Evolutionary conservation across 2,888 invertebrate genomes (phyloP).

Genomic region (Morpho helenor): DNA sequence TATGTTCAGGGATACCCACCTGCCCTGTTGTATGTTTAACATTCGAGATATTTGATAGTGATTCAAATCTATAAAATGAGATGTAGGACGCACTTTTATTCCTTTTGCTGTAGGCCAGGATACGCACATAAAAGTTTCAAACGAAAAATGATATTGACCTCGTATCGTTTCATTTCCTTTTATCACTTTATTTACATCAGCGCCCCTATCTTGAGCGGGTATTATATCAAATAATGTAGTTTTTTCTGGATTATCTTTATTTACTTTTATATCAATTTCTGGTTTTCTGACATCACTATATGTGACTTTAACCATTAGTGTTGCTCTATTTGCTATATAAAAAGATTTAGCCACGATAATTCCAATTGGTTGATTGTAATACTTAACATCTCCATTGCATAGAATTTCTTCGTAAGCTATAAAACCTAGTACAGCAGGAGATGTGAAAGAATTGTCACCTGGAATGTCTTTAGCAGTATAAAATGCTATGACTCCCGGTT

Average conservation of each 20-base stretch:
- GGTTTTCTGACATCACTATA: conserved; percentile 66
- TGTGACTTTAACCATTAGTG: conserved; percentile 76
- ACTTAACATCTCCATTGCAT: conserved; percentile 73
- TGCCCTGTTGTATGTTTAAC: background rate
- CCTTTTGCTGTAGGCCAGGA: conserved; percentile 83
- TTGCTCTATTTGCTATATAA: conserved; percentile 77
- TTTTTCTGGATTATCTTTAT: conserved; percentile 45
- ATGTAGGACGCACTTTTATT: conserved; percentile 77
- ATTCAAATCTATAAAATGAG: conserved; percentile 69
- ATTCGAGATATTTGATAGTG: conserved; percentile 45
- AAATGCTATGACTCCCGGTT: conserved; percentile 83
- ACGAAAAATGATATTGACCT: conserved; percentile 83
- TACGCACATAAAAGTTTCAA: conserved; percentile 82
- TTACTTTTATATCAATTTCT: conserved; percentile 43
- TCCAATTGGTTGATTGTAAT: conserved; percentile 84
- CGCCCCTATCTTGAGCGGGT: conserved; percentile 50
- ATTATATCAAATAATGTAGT: conserved; percentile 37
- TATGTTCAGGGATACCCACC: no score
- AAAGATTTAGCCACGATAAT: conserved; percentile 82
- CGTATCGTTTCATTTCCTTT: conserved; percentile 77
- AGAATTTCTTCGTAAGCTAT: conserved; percentile 64
- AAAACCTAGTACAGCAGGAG: conserved; percentile 31
- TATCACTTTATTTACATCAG: conserved; percentile 65
- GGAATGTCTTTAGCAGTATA: conserved; percentile 84
- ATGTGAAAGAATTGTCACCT: conserved; percentile 79